Base-by-base conservation (phyloP, 2,888 invertebrate genomes). In the Drosophila imparisetae region DNA sequence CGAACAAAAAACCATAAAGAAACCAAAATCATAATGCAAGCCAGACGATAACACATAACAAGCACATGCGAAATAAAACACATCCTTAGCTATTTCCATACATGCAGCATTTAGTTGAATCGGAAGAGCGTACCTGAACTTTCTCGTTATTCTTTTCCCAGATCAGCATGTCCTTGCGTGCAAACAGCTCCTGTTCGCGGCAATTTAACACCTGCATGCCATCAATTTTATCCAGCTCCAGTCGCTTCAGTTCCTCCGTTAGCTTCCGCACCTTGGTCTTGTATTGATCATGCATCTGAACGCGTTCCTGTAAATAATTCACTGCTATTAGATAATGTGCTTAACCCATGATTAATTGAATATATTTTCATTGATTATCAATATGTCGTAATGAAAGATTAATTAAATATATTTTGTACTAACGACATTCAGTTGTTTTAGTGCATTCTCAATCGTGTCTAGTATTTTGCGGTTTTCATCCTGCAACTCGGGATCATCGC, bases 391-490 rank as follows among this genome's bases (percentile, higher is more conserved):
- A n/a, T 10, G 10, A 42, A 42, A 21, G 1, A 21, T 11, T 5
- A 42, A 21, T 42, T 5, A 42, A 1, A 11, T 42, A 21, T 21
- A 21, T 13, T 21, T 42, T 15, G 11, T 34, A 85, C 89, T 77
- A 57, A 93, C 92, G 74, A 92, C 90, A 81, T 92, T 93, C 24
- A 93, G 80, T 75, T 95, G 95, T 61, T 96, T 96, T 0, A 95
- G 94, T 5, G 95, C 95, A 93, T 96, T 96, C 89, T 96, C 95
- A 71, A 95, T 80, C 93, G 95, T 83, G 84, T 96, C 96, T 1
- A 97, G 93, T 90, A 96, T 95, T 80, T 94, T 95, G 90, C 97
- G 88, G 80, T 93, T 94, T 85, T 96, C 96, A 32, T 94, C 94
- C 87, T 95, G 95, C 52, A 96, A 93, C 62, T 95, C 95, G 21